Base-by-base conservation (phyloP, 2,888 invertebrate genomes). In the Drosophila siamana region DNA sequence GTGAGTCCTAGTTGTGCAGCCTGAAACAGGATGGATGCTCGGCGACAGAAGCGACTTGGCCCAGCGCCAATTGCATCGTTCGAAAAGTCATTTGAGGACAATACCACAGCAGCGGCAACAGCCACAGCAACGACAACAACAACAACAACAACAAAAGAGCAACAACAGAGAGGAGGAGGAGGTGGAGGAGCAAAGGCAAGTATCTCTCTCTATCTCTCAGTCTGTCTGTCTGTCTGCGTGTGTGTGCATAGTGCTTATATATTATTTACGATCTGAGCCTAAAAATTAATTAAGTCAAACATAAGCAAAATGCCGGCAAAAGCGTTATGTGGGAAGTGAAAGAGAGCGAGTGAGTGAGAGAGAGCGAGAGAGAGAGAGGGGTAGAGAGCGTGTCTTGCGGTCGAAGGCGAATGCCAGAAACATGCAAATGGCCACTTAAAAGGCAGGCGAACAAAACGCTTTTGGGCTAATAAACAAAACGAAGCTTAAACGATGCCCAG, bases 41-140 rank as follows among this genome's bases (percentile, higher is more conserved):
- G 90, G 64, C 92, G 92, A 80, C 96, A 96, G 93, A 94, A 95
- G 93, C 95, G 96, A 93, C 95, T 96, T 94, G 97, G 97, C 91
- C 97, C 97, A 91, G 98, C 98, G 90, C 98, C 98, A 91, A 96
- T 98, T 93, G 98, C 98, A 92, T 98, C 97, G 89, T 97, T 98
- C 93, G 98, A 98, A 94, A 92, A 92, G 78, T 92, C 92, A 76
- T 92, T 92, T 80, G 92, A 92, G 81, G 92, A 92, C 77, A 90
- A 81, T 76, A 80, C 88, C 72, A 69, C 88, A 62, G 76, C 83
- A 63, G 33, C 64, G 62, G 43, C 72, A 59, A 26, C 74, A 57
- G 16, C 69, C 68, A 13, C 59, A 55, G 7, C 67, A 57, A 4
- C 60, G 57, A 1, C 63, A 64, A 15, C 48, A 44, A 4, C 57